Base-by-base conservation (phyloP, 1,140 invertebrate genomes). In the Euglossa dilemma region DNA sequence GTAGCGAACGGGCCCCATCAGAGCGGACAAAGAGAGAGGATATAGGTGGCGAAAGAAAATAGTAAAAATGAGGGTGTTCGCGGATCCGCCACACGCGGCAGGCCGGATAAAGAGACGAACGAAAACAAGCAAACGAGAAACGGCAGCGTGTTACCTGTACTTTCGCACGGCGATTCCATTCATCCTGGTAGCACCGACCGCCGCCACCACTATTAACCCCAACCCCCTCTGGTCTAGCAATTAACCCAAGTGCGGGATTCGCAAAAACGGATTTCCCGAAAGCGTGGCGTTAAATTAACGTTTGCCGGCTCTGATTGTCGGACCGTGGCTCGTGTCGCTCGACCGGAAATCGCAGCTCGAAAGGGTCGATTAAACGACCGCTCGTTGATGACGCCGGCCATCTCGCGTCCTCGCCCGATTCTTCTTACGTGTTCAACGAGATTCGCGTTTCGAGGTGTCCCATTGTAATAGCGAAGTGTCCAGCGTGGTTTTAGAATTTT, bases 241-340 rank as follows among this genome's bases (percentile, higher is more conserved):
- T 92, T 90, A 90, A 90, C 78, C 80, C 87, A 89, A 92, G 87
- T 89, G 83, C 80, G 87, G 85, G 84, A 88, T 90, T 90, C 87
- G 89, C 85, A 92, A 93, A 93, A 93, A 91, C 90, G 91, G 90
- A 93, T 93, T 90, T 92, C 91, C 91, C 90, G 88, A 86, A 91
- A 92, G 89, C 89, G 89, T 93, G 89, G 90, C 91, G 92, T 93
- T 93, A 92, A 93, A 93, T 93, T 93, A 93, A 93, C 91, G 91
- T 92, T 93, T 87, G 87, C 87, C 72, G 83, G 87, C 86, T 91
- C 86, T 91, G 92, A 93, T 93, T 93, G 91, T 83, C 89, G 80
- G 75, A 74, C 85, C 84, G 78, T 83, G 81, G 78, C 81, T 70
- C 67, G 23, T 70, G 74, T 74, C 86, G 87, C 77, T 90, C 91